Evolutionary conservation across 2,113 vertebrate genomes (phyloP), one percentile per base, ranked within the genome.

Genomic region (Ictalurus furcatus): DNA sequence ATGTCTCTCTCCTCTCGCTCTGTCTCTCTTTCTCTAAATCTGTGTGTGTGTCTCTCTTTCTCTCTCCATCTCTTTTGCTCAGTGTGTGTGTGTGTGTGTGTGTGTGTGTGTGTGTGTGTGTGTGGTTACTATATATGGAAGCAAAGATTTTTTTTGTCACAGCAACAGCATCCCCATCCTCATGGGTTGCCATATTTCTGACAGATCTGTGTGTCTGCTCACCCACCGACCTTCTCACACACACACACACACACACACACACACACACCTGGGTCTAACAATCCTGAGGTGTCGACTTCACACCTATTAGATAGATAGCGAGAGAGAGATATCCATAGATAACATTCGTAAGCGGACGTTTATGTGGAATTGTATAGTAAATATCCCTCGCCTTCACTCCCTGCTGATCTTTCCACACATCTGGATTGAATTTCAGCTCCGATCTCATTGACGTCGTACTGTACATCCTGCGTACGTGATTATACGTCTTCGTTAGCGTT

Each of bases 91-190:
- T 73, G 69, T 73, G 69, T 37, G 28, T 37, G 48, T 56, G 2
- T 89, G 48, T 85, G 7, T 73, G 69, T 73, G 69, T 73, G 69
- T 37, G 28, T 37, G 48, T 54, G 5, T 89, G 85, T 85, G 23
- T 25, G 40, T 76, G n/a, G 73, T 44, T 65, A 37, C 89, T 90
- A 85, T 85, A 88, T 85, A 59, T 69, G 82, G 89, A 88, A 80
- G 59, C 52, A 79, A 44, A 79, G 52, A 71, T 85, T 90, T 87
- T 89, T 67, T n/a, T 23, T 74, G 85, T 84, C 88, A 84, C 48
- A n/a, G 71, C 80, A 89, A 84, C 5, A 34, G 69, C 71, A 37
- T 44, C 8, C 59, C 14, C 84, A 25, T 1, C 80, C 84, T 37
- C 40, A 52, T 74, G 6, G 34, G 34, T 17, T 74, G 34, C 71